Evolutionary conservation across 2,888 invertebrate species (phyloP).

Genomic region (Lampropteryx suffumata): DNA sequence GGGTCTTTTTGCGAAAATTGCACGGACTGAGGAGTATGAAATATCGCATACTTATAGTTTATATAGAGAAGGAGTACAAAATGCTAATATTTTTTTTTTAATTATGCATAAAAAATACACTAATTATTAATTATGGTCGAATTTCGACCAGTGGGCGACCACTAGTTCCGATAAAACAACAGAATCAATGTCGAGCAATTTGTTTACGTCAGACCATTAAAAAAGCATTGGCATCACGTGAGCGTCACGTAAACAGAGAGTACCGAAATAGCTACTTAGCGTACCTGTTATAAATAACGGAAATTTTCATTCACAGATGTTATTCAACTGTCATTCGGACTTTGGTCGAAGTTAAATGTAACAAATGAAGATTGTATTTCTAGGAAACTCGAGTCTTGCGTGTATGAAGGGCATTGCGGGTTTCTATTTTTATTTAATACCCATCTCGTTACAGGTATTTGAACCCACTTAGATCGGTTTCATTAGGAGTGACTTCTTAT

Average conservation of each 20-base stretch:
- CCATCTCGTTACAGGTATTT: too few relatives aligned
- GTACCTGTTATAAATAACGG: slow-evolving; percentile 33
- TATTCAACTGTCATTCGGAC: slow-evolving; percentile 18
- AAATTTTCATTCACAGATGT: slow-evolving; percentile 34
- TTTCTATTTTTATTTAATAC: too few relatives aligned
- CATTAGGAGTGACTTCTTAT: too few relatives aligned
- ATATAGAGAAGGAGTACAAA: too few relatives aligned
- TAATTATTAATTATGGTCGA: too few relatives aligned
- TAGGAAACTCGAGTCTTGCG: not conserved
- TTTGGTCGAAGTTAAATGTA: not conserved
- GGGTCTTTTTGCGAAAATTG: too few relatives aligned
- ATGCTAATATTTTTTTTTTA: too few relatives aligned
- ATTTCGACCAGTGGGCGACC: too few relatives aligned
- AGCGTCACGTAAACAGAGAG: slow-evolving; percentile 55
- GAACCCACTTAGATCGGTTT: too few relatives aligned
- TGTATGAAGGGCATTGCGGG: not conserved
- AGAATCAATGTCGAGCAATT: slow-evolving; percentile 45
- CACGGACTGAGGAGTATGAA: too few relatives aligned
- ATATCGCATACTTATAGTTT: too few relatives aligned
- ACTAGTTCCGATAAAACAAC: slow-evolving; percentile 47
- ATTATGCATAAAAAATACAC: too few relatives aligned
- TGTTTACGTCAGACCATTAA: slow-evolving; percentile 51
- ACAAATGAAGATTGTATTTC: not conserved
- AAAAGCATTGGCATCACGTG: slow-evolving; percentile 59
- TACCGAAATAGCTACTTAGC: slow-evolving; percentile 39